These are phyloP conservation scores for Myotis davidii DNA, from an alignment of 2,113 vertebrate species.

Conservation along the genomic window DNA sequence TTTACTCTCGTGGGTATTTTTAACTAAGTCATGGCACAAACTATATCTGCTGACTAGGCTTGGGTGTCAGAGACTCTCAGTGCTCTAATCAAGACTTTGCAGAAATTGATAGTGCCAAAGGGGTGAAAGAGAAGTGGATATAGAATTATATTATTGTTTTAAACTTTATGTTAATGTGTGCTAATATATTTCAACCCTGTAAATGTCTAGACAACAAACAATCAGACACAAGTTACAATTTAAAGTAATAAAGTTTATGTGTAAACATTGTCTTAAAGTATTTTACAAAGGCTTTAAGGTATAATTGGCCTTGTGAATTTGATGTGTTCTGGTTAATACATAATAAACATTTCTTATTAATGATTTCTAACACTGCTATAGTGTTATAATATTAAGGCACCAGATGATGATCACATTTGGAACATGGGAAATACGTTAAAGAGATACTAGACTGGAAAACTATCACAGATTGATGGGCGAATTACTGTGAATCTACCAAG, in stretches of 20 bases:
- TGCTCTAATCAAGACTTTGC: slow-evolving; percentile 43
- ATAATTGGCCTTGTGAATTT: slow-evolving; percentile 66
- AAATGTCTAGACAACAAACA: slow-evolving; percentile 69
- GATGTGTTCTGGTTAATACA: slow-evolving; percentile 66
- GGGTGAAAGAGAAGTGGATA: background rate
- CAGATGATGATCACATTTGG: slow-evolving; percentile 70
- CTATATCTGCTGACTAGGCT: background rate
- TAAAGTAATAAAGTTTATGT: slow-evolving; percentile 66
- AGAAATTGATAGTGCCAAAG: slow-evolving; percentile 35
- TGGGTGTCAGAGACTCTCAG: background rate
- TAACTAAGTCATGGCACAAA: slow-evolving; percentile 1
- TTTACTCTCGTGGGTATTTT: slow-evolving; percentile 40
- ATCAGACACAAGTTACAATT: slow-evolving; percentile 52
- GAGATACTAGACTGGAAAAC: slow-evolving; percentile 53
- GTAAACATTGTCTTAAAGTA: slow-evolving; percentile 53
- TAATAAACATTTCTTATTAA: slow-evolving; percentile 68
- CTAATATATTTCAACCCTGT: slow-evolving; percentile 58
- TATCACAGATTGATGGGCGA: slow-evolving; percentile 32
- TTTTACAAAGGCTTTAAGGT: slow-evolving; percentile 66
- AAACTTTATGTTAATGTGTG: slow-evolving; percentile 44
- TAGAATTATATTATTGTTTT: slow-evolving; percentile 61
- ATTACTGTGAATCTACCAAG: slow-evolving; percentile 51
- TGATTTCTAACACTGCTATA: slow-evolving; percentile 63
- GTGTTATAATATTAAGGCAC: slow-evolving; percentile 66
- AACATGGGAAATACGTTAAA: slow-evolving; percentile 65